These are phyloP conservation scores for Drosophila pseudotalamancana DNA, from an alignment of 2,888 invertebrate species.

Conservation along the genomic window DNA sequence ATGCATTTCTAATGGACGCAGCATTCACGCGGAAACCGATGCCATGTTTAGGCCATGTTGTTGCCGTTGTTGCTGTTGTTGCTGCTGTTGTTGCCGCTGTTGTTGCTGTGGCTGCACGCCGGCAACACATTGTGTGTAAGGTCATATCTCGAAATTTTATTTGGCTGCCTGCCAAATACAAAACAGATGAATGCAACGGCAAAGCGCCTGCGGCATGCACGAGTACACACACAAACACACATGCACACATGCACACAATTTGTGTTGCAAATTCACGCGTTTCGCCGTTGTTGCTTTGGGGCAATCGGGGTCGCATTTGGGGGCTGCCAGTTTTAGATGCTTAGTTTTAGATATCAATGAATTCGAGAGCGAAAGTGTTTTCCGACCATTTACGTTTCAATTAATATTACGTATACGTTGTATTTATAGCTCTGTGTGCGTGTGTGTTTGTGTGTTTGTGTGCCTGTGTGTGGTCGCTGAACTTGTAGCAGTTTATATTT, in stretches of 20 bases:
- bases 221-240: slow-evolving; percentile 10
- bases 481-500: slow-evolving; percentile 52
- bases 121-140: slow-evolving; percentile 63
- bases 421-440: neutral
- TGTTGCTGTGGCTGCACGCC: slow-evolving; percentile 40
- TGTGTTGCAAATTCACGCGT: slow-evolving; percentile 54
- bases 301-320: slow-evolving; percentile 46
- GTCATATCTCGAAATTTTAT: slow-evolving; percentile 77
- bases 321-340: slow-evolving; percentile 72
- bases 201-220: slow-evolving; percentile 58
- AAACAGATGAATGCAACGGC: slow-evolving; percentile 67
- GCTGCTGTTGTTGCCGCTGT: slow-evolving; percentile 4
- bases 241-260: slow-evolving; percentile 20
- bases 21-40: slow-evolving; percentile 74
- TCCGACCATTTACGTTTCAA: slow-evolving; percentile 66
- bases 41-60: slow-evolving; percentile 62
- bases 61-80: slow-evolving; percentile 11
- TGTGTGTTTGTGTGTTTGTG: slow-evolving; percentile 18
- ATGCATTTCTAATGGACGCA: slow-evolving; percentile 74
- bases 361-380: slow-evolving; percentile 75
- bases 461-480: slow-evolving; percentile 55
- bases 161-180: slow-evolving; percentile 75
- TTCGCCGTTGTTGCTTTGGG: slow-evolving; percentile 33
- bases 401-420: slow-evolving; percentile 66
- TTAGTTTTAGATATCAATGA: slow-evolving; percentile 76